phyloP scores from a whole-genome alignment of 2,797 vertebrate species.

The Chromis chromis region DNA sequence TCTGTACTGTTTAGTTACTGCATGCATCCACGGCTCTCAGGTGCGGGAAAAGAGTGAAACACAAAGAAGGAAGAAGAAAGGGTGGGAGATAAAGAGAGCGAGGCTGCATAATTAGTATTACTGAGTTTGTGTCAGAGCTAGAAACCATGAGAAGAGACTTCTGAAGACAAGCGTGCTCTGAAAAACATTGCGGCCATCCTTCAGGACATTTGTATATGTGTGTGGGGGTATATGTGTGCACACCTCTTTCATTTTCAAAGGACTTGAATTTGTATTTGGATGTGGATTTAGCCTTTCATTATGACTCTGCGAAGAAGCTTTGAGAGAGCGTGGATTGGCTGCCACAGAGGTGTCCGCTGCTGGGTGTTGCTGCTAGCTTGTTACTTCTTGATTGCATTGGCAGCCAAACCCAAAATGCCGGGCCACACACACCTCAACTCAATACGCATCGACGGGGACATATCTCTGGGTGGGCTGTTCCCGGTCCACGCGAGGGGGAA shows the following conservation, averaged over 20 bases:
- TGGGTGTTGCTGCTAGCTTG: conserved; percentile 67
- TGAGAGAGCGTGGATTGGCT: conserved; percentile 61
- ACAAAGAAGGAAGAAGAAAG: conserved; percentile 64
- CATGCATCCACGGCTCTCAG: conserved; percentile 54
- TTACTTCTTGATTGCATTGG: conserved; percentile 67
- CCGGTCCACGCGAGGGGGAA: conserved; percentile 92
- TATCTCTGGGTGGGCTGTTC: conserved; percentile 95
- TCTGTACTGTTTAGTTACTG: conserved; percentile 60
- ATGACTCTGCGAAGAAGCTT: conserved; percentile 78
- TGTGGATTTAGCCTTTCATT: conserved; percentile 76
- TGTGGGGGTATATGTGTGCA: conserved; percentile 56
- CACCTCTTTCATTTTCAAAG: conserved; percentile 73
- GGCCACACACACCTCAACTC: conserved; percentile 95
- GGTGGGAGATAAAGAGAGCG: conserved; percentile 49
- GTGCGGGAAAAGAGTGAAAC: conserved; percentile 54
- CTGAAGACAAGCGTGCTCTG: conserved; percentile 70
- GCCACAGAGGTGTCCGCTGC: conserved; percentile 57
- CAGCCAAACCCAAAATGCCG: conserved; percentile 90
- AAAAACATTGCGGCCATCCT: conserved; percentile 68
- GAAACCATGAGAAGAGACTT: conserved; percentile 75
- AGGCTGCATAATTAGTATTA: conserved; percentile 74
- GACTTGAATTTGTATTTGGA: conserved; percentile 73
- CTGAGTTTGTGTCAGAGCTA: conserved; percentile 57
- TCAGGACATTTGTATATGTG: conserved; percentile 67
- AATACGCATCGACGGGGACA: conserved; percentile 95